Conservation (phyloP, 2,797 vertebrate species). For the Tenualosa ilisha region DNA sequence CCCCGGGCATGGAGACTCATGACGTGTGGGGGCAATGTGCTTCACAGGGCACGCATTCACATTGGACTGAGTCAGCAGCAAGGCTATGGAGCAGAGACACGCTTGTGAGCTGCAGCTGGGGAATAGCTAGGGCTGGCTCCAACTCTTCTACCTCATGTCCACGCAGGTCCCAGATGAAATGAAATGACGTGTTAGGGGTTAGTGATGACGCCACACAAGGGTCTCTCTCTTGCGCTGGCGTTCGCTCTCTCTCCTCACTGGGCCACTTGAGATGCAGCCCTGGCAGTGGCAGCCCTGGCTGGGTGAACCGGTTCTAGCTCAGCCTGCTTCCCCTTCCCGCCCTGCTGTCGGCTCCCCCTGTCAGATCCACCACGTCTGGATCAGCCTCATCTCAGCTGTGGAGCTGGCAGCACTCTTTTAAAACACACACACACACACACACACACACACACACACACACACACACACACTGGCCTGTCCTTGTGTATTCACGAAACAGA, state of each 20-base stretch:
- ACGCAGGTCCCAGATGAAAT: not conserved
- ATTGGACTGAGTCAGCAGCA: slow-evolving; percentile 10
- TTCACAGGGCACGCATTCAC: not conserved
- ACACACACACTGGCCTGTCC: not conserved
- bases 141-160: not conserved
- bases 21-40: not conserved
- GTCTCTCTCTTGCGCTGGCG: not conserved
- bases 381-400: not conserved
- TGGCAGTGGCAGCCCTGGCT: not conserved
- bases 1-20: not conserved
- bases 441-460: not conserved
- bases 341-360: not conserved
- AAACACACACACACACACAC: not conserved
- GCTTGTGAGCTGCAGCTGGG: not conserved
- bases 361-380: not conserved
- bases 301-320: not conserved
- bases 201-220: not conserved
- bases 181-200: not conserved
- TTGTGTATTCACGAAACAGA: not conserved
- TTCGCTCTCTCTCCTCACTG: not conserved
- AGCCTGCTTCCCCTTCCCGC: not conserved
- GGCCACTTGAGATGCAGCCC: not conserved
- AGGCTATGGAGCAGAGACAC: not conserved
- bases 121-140: not conserved
- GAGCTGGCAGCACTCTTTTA: not conserved